phyloP scores from a whole-genome alignment of 2,888 invertebrate species.

The Electrophaes corylata region DNA sequence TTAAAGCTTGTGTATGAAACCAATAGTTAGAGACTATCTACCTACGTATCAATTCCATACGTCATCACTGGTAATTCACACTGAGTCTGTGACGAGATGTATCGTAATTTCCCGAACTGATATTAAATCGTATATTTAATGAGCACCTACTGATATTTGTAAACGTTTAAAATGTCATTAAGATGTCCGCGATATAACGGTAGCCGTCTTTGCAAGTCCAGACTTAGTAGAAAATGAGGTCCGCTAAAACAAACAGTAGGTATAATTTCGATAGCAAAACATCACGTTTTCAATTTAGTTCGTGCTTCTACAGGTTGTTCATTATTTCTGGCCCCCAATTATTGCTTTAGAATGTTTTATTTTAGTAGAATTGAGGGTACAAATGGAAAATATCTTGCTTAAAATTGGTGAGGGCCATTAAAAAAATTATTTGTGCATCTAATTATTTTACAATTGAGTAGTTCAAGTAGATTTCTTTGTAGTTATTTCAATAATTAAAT shows the following conservation, averaged over 20 bases:
- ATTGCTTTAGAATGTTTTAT: constrained; percentile 41
- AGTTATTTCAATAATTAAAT: no score
- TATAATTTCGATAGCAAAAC: constrained; percentile 41
- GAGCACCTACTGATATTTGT: no score
- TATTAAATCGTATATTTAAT: no score
- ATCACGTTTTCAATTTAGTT: constrained; percentile 57
- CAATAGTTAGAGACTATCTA: no score
- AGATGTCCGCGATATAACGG: not conserved
- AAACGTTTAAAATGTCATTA: not conserved
- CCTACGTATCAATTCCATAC: no score
- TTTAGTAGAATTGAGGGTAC: constrained; percentile 23
- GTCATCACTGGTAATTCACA: no score
- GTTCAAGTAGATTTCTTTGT: no score
- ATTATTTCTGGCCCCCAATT: constrained; percentile 44
- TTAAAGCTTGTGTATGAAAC: no score
- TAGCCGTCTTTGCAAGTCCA: not conserved
- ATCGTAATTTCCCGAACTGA: no score
- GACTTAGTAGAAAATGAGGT: constrained; percentile 29
- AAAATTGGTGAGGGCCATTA: not conserved
- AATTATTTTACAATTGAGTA: not conserved
- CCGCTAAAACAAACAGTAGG: constrained; percentile 36
- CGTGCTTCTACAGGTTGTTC: constrained; percentile 38
- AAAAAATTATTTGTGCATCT: not conserved
- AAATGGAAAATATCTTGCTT: not conserved
- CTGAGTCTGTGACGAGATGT: no score